Evolutionary conservation across 1,140 invertebrate genomes (phyloP).

Genomic region (Heterodera schachtii): DNA sequence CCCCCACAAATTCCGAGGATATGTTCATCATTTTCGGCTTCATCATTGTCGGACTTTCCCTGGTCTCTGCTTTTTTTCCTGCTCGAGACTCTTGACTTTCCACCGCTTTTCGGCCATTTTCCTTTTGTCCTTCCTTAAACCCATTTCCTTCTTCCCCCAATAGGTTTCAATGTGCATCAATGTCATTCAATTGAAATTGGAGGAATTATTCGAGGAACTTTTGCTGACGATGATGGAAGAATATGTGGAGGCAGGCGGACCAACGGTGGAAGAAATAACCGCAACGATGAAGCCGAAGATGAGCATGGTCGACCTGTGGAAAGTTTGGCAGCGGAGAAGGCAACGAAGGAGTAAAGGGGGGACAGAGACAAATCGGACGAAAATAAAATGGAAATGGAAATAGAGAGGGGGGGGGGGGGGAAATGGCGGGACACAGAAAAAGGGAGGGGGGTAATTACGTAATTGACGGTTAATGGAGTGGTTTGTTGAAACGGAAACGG

Average conservation of each 20-base stretch:
- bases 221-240: conserved; percentile 60
- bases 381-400: no score
- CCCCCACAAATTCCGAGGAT: conserved; percentile 64
- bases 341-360: conserved; percentile 3
- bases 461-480: no score
- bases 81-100: background rate
- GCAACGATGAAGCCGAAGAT: conserved; percentile 54
- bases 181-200: conserved; percentile 62
- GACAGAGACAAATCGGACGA: background rate
- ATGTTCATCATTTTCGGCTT: conserved; percentile 61
- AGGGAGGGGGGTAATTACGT: no score
- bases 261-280: conserved; percentile 39
- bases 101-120: no score
- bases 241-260: conserved; percentile 35
- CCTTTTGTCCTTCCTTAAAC: no score
- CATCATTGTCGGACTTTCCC: conserved; percentile 62
- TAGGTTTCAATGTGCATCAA: conserved; percentile 62
- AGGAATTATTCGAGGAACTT: conserved; percentile 62
- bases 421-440: no score
- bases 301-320: conserved; percentile 49
- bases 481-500: background rate
- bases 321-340: conserved; percentile 51
- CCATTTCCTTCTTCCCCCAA: background rate
- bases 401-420: no score
- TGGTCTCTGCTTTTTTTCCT: conserved; percentile 37